phyloP scores from a whole-genome alignment of 2,113 vertebrate species.

The Calypte anna region DNA sequence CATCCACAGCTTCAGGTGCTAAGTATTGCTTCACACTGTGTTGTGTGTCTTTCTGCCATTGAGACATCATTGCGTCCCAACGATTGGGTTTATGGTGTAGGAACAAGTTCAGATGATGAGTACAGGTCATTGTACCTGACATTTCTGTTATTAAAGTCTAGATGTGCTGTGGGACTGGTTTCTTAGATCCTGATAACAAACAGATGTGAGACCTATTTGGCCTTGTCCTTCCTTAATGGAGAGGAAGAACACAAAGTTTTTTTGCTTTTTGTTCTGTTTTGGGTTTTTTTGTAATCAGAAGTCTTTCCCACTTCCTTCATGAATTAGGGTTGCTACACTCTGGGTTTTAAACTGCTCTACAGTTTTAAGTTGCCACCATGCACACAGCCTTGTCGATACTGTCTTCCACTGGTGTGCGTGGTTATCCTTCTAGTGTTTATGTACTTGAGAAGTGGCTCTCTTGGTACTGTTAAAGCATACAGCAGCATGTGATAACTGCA shows the following conservation, averaged over 20 bases:
- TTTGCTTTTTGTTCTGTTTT: not conserved
- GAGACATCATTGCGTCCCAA: not conserved
- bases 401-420: not conserved
- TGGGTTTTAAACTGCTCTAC: not conserved
- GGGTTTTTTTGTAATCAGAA: not conserved
- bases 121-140: not conserved
- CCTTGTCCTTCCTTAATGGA: not conserved
- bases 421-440: not conserved
- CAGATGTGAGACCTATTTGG: not conserved
- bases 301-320: not conserved
- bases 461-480: not conserved
- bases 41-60: not conserved
- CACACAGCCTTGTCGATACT: not conserved
- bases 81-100: not conserved
- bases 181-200: not conserved
- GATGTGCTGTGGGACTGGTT: not conserved
- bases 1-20: not conserved
- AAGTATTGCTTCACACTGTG: not conserved
- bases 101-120: not conserved
- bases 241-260: not conserved
- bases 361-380: not conserved
- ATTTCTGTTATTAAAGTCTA: not conserved
- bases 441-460: conserved; percentile 8
- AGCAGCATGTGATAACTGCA: conserved; percentile 9
- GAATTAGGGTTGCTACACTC: not conserved